Percentiles rank a stretch among this genome's conserved stretches.
Conservation (phyloP, 2,888 invertebrate species). For the Malthinus seriepunctatus region DNA sequence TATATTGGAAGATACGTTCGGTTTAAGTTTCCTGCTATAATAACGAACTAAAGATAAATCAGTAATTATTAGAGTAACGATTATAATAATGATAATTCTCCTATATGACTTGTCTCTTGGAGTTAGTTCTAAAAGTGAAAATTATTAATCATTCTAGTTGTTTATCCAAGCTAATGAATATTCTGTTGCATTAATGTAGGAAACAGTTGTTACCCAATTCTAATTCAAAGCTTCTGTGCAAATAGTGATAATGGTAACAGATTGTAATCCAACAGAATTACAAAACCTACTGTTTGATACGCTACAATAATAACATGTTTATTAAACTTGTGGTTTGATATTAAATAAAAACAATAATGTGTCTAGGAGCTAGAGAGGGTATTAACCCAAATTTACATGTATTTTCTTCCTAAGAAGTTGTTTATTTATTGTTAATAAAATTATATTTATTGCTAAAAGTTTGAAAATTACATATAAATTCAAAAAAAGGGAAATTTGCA, state of each 20-base stretch:
- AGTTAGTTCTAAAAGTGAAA: conserved; percentile 22
- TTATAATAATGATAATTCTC: neutral
- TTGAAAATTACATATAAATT: too few species aligned
- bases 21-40: too few species aligned
- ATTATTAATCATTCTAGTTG: conserved; percentile 30
- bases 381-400: too few species aligned
- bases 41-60: neutral
- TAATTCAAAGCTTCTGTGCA: conserved; percentile 31
- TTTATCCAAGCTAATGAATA: conserved; percentile 30
- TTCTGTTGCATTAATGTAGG: conserved; percentile 29
- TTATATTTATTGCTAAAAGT: too few species aligned
- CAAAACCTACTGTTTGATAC: conserved; percentile 28
- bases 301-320: conserved; percentile 22
- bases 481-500: too few species aligned
- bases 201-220: conserved; percentile 30
- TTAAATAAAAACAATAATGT: too few species aligned
- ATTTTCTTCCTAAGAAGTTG: too few species aligned
- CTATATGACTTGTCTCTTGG: neutral
- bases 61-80: neutral
- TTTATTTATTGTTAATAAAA: too few species aligned
- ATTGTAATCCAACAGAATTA: conserved; percentile 31
- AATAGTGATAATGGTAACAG: conserved; percentile 32
- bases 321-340: neutral
- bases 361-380: too few species aligned
- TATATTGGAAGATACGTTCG: too few species aligned